Conservation (phyloP, 2,113 vertebrate genomes). For the Mungos mungo region DNA sequence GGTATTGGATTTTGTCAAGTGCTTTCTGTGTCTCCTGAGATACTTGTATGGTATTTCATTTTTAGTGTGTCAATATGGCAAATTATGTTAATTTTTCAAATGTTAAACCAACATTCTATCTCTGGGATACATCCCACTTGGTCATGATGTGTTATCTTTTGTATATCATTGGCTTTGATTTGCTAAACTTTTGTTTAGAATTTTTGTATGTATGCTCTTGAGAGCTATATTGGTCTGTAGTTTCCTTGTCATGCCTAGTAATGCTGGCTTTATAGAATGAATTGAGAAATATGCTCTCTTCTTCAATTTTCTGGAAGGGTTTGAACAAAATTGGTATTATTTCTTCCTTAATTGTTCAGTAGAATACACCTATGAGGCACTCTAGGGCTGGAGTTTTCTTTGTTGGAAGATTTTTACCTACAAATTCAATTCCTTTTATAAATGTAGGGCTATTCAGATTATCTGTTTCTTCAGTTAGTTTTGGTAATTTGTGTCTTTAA, state of each 20-base stretch:
- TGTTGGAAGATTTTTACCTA: not conserved
- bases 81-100: slow-evolving; percentile 15
- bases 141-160: not conserved
- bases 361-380: not conserved
- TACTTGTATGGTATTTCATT: not conserved
- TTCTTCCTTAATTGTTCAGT: slow-evolving; percentile 9
- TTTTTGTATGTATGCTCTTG: not conserved
- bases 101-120: not conserved
- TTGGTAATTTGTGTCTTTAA: not conserved
- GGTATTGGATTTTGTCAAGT: not conserved
- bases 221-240: not conserved
- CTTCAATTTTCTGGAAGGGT: slow-evolving; percentile 17
- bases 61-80: slow-evolving; percentile 33
- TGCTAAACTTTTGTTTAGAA: not conserved
- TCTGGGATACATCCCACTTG: not conserved
- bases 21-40: not conserved
- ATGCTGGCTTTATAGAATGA: not conserved
- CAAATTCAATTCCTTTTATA: slow-evolving; percentile 2
- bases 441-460: not conserved
- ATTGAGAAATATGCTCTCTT: not conserved
- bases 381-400: not conserved
- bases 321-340: not conserved
- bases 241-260: not conserved
- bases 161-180: not conserved
- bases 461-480: not conserved